phyloP scores from a whole-genome alignment of 2,113 vertebrate genomes.

The Halichoerus grypus region DNA sequence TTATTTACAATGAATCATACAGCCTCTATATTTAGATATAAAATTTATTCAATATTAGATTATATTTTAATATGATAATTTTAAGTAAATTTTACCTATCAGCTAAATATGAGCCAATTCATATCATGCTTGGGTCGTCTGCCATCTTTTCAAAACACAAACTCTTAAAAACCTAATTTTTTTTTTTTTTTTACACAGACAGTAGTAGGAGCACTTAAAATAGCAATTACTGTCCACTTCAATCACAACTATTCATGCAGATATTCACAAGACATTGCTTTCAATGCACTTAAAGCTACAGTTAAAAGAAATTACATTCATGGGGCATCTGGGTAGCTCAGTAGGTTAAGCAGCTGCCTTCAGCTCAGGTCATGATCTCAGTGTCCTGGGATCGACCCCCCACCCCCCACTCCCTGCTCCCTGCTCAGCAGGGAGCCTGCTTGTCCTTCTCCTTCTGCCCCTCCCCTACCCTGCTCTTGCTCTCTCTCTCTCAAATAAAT shows the following conservation, averaged over 20 bases:
- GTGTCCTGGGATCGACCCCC: neutral
- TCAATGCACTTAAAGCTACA: neutral
- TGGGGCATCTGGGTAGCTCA: neutral
- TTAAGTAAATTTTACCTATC: neutral
- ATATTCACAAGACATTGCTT: neutral
- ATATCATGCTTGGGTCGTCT: neutral
- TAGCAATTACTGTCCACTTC: neutral
- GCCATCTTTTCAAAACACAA: constrained; percentile 41
- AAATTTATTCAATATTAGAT: neutral
- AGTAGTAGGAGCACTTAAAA: constrained; percentile 10
- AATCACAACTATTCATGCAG: neutral
- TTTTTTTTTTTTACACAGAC: neutral
- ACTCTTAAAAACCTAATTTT: neutral
- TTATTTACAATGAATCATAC: neutral
- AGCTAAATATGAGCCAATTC: neutral
- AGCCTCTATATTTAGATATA: neutral
- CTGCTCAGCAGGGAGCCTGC: neutral
- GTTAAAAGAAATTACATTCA: neutral
- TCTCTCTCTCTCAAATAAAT: neutral
- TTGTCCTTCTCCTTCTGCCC: neutral
- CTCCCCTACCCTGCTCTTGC: neutral
- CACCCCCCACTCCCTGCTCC: fast-evolving
- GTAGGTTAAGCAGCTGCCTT: neutral
- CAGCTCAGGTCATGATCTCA: neutral
- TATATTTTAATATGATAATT: constrained; percentile 43